Base-by-base conservation (phyloP, 2,113 vertebrate species). In the Tenebrosternarchus preto region DNA sequence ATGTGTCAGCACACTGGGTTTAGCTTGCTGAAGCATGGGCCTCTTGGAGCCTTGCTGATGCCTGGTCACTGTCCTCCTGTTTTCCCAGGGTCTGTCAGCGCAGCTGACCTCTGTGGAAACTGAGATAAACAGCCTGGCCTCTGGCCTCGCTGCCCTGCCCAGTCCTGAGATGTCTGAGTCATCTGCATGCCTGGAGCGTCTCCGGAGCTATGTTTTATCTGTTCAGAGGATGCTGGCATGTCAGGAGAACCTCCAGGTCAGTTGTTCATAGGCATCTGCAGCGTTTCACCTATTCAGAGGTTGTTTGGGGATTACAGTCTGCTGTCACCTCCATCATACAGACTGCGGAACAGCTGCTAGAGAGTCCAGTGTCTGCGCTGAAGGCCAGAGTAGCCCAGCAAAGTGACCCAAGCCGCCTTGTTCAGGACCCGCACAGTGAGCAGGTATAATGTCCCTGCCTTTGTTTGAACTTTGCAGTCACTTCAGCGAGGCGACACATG, bases 371-470 rank as follows among this genome's bases (percentile, higher is more conserved):
- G 55, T 89, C 89, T 83, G 89, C 94, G 59, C 0, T 96, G 43
- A 92, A 94, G 76, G 25, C 53, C 56, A 60, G 93, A 8, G 88
- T 92, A 72, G 88, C 81, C 63, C 84, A 87, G 59, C 88, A 67
- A 7, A 31, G 50, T 59, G 88, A 94, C 36, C 91, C 90, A 55
- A 76, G 85, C 20, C 85, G 74, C 17, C 83, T 88, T 50, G 86
- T 94, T 73, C 92, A 93, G 39, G 92, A 94, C 61, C 87, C 82
- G 61, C 89, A 92, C 78, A 91, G 90, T 83, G 80, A 95, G 82
- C 91, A 96, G 96, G 96, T 98, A 91, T 85, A 88, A 43, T 59
- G 16, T 33, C 55, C 33, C 5, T 57, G 7, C 4, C 43, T 12
- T 50, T 12, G 43, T 50, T 15, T 50, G 43, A 46, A 46, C 43